Base-by-base conservation (phyloP, 2,113 vertebrate genomes). In the Phyllopteryx taeniolatus region DNA sequence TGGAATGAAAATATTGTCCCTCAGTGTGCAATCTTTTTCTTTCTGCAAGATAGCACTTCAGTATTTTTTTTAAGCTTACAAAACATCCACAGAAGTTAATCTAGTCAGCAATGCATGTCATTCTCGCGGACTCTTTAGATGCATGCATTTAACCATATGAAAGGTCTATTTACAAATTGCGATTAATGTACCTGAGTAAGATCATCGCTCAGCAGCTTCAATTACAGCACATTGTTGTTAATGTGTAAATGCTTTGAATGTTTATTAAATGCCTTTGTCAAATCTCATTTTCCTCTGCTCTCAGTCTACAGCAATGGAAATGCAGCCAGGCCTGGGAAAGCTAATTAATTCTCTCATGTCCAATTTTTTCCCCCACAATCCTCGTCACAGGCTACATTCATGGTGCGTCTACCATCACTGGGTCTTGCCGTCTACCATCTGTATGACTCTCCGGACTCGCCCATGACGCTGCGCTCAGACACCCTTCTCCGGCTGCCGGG, bases 351-450 rank as follows among this genome's bases (percentile, higher is more conserved):
- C 10, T 8, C 7, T 42, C 35, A 51, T 51, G 49, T 51, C 17
- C 0, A 20, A 19, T 19, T 0, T 46, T 9, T 46, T 10, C 11
- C 27, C 64, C 15, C 20, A 42, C 59, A 13, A 9, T 60, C 6
- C 2, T 59, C 44, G 62, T 13, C 62, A 15, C 91, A 98, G 97
- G 95, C 95, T 1, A 96, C 95, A 0, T 88, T 99, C 83, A 94
- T 95, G 78, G 80, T 92, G 2, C 95, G 96, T 9, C 90, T 99
- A 60, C 95, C 96, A 0, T 92, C 96, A 0, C 90, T 99, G 69
- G 95, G 95, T 73, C 91, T 99, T 69, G 87, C 93, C 0, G 87
- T 98, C 75, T 95, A 98, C 88, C 96, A 98, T 79, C 78, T 99
- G 46, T 94, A 94, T 19, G 91, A 90, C 78, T 92, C 94, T 3